Percentiles rank a stretch among this genome's conserved stretches.
Evolutionary conservation across 2,113 vertebrate species (phyloP).

Genomic region (Bufo gargarizans): DNA sequence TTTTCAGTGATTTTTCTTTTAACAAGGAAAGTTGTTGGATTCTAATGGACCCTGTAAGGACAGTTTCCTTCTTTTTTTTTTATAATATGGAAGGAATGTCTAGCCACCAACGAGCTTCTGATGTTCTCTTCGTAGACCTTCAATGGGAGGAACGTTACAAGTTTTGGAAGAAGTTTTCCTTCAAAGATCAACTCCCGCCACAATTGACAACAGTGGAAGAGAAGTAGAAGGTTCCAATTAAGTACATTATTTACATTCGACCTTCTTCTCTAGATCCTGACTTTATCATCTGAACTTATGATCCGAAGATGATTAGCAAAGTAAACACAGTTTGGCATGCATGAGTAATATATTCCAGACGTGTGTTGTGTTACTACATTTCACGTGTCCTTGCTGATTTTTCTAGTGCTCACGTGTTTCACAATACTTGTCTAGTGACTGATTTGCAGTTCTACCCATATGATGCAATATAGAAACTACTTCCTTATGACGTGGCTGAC

Average conservation of each 20-base stretch:
- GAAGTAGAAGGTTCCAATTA: not conserved
- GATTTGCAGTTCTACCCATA: not conserved
- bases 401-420: not conserved
- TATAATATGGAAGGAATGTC: too few relatives aligned
- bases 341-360: not conserved
- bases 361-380: not conserved
- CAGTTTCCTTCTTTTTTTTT: too few relatives aligned
- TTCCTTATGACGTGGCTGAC: not conserved
- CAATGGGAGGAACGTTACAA: too few relatives aligned
- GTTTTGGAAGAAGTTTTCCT: too few relatives aligned
- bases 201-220: not conserved
- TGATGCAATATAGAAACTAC: conserved; percentile 1
- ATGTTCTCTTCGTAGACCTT: too few relatives aligned
- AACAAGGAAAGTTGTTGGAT: too few relatives aligned
- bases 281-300: not conserved
- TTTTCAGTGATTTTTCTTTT: too few relatives aligned
- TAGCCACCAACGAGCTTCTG: too few relatives aligned
- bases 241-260: not conserved
- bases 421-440: not conserved
- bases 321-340: not conserved
- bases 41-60: too few relatives aligned
- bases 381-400: not conserved
- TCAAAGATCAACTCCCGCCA: not conserved
- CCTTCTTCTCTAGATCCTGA: not conserved
- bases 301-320: not conserved